A percentile compares a stretch with the other conserved stretches of the same genome.
These are phyloP conservation scores for Stomatorhinus walkeri DNA, from an alignment of 2,797 vertebrate genomes.

Conservation along the genomic window DNA sequence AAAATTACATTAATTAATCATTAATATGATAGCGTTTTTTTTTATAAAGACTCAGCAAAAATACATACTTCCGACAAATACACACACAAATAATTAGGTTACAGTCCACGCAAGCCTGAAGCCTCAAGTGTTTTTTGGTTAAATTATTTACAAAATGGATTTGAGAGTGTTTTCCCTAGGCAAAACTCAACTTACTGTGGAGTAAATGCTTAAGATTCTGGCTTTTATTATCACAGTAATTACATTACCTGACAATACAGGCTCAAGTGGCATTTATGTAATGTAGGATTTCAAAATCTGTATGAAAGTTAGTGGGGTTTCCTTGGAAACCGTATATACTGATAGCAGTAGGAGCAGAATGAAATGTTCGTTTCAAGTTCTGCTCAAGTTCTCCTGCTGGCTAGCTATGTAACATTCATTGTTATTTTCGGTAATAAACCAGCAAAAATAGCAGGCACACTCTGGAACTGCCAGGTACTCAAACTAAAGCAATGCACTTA, in stretches of 20 bases:
- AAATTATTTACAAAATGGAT: not conserved
- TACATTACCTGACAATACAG: not conserved
- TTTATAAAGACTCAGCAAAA: not conserved
- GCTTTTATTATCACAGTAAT: not conserved
- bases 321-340: not conserved
- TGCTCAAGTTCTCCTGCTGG: not conserved
- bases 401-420: not conserved
- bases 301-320: not conserved
- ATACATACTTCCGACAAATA: not conserved
- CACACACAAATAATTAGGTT: not conserved
- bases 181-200: not conserved
- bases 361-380: not conserved
- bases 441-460: not conserved
- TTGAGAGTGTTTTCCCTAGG: not conserved
- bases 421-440: not conserved
- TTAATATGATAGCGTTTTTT: not conserved
- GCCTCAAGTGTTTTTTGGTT: not conserved
- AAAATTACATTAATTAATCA: not conserved
- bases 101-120: not conserved
- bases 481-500: not conserved
- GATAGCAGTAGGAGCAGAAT: not conserved
- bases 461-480: not conserved
- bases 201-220: not conserved
- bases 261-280: not conserved
- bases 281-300: not conserved